Evolutionary conservation across 2,797 vertebrate genomes (phyloP), one percentile per base, ranked within the genome.

Genomic region (Tolypeutes matacus): DNA sequence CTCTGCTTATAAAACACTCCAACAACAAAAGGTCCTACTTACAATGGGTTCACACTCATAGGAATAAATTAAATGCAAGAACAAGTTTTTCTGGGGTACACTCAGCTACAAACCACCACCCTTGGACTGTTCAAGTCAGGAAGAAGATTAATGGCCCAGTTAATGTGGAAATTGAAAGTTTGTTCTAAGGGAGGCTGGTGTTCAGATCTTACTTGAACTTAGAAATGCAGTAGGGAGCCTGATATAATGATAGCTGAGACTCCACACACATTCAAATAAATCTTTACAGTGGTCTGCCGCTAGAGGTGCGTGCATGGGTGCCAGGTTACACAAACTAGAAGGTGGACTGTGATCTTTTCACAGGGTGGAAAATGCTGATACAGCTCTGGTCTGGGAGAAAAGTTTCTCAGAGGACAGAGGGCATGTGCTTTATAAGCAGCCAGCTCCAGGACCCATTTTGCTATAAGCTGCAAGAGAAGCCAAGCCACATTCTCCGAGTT

Each of bases 121-220:
- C 46, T 46, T 46, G 23, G 29, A 21, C 25, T 36, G 18, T 7
- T 4, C 31, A 34, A 31, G n/a, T 58, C 58, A 14, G 42, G 49
- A 39, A 69, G 21, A 56, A 51, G 2, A 31, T 8, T 46, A 65
- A 29, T 39, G 86, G 65, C 85, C 49, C 8, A 0, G 46, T 89
- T 76, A 84, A 87, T 58, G 42, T 51, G 72, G 62, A 62, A 93
- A 93, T 80, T 80, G 83, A 65, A 31, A 70, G 65, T 58, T 75
- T 46, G 78, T 51, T 23, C 12, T 62, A 46, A 15, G 53, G 67
- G 36, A 7, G 10, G 67, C 62, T 78, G 60, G 76, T 58, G 60
- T 70, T 58, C 64, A 46, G 78, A 29, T 83, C 81, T 88, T 36
- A 56, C 53, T 18, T n/a, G 42, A 69, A 46, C n/a, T n/a, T 73